Evolutionary conservation across 2,797 vertebrate species (phyloP).

Genomic region (Falco rusticolus): DNA sequence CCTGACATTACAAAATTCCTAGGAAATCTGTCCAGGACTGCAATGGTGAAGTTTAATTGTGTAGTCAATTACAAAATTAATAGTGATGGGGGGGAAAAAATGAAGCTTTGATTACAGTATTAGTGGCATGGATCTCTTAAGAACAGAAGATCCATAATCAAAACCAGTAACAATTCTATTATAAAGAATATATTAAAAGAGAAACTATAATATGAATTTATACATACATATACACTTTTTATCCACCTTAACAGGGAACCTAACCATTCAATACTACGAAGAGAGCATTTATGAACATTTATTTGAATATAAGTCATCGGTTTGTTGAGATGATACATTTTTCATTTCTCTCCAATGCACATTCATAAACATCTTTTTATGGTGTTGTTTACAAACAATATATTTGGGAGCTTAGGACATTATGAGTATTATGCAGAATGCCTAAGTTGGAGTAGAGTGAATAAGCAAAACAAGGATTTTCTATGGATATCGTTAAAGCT

Average conservation of each 20-base stretch:
- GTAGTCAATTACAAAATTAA: constrained; percentile 47
- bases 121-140: background rate
- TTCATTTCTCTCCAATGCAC: background rate
- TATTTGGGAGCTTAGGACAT: background rate
- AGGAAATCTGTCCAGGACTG: constrained; percentile 8
- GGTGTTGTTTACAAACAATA: constrained; percentile 18
- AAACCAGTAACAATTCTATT: background rate
- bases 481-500: background rate
- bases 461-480: background rate
- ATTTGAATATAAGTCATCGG: background rate
- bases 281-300: background rate
- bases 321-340: background rate
- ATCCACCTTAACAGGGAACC: background rate
- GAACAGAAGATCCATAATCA: background rate
- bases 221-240: background rate
- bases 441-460: background rate
- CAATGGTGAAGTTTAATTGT: constrained; percentile 51
- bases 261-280: background rate
- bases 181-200: background rate
- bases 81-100: background rate
- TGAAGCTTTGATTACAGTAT: constrained; percentile 18
- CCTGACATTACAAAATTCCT: constrained; percentile 50
- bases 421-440: background rate
- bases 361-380: constrained; percentile 8
- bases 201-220: background rate